Conservation (phyloP, 2,113 vertebrate species). For the Strigops habroptila region DNA sequence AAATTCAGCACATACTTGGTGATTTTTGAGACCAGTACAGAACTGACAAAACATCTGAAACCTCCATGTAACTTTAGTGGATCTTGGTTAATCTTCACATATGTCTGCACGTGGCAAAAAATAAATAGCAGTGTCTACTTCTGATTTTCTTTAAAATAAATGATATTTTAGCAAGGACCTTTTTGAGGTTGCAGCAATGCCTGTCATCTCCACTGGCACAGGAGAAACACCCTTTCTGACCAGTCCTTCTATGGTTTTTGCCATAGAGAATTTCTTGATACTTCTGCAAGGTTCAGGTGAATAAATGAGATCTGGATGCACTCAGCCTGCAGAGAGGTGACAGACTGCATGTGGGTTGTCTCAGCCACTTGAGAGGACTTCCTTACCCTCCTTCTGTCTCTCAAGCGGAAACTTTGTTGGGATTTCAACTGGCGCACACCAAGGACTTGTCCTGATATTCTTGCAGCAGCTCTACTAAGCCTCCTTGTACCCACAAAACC, state of each 20-base stretch:
- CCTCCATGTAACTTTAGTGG: neutral
- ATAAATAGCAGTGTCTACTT: neutral
- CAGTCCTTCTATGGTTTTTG: neutral
- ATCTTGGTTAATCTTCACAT: neutral
- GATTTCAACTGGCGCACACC: neutral
- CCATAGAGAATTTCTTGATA: neutral
- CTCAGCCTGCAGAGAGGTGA: neutral
- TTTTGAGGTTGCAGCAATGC: neutral
- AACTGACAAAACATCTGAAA: neutral
- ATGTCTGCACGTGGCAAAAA: neutral
- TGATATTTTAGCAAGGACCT: neutral
- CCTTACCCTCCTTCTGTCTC: neutral
- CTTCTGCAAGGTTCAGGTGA: neutral
- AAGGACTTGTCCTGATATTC: neutral
- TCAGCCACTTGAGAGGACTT: neutral
- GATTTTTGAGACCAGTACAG: neutral
- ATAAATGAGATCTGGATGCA: neutral
- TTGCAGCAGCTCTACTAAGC: neutral
- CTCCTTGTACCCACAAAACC: neutral
- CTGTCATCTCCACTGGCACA: neutral
- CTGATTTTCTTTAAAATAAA: neutral
- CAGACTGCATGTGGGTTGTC: neutral
- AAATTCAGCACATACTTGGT: neutral
- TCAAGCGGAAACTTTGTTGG: neutral
- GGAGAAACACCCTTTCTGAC: neutral